Conservation (phyloP, 2,888 invertebrate species). For the Amitus sp. region DNA sequence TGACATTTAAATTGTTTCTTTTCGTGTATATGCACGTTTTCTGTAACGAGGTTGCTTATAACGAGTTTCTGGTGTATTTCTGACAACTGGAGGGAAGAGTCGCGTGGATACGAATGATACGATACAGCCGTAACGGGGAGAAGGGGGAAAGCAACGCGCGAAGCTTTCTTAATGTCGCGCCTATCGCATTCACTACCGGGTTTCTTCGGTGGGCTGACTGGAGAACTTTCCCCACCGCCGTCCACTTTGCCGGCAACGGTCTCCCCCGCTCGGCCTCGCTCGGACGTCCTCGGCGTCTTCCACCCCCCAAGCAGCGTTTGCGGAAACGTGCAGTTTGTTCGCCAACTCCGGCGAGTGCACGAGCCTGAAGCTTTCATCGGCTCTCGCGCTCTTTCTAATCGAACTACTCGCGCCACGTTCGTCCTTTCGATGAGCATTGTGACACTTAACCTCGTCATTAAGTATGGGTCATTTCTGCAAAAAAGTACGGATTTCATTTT, state of each 20-base stretch:
- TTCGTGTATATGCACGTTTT: no score
- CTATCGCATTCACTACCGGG: constrained; percentile 5
- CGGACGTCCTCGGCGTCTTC: constrained; percentile 24
- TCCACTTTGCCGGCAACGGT: constrained; percentile 9
- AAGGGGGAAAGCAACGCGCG: constrained; percentile 8
- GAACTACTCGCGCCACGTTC: neutral
- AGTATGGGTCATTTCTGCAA: neutral
- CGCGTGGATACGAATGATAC: no score
- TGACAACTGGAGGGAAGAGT: no score
- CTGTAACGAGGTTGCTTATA: no score
- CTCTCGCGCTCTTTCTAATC: neutral
- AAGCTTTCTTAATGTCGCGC: constrained; percentile 8
- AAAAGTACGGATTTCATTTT: neutral
- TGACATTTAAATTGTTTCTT: no score
- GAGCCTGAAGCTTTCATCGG: constrained; percentile 7
- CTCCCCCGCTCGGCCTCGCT: constrained; percentile 21
- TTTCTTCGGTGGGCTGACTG: constrained; percentile 1
- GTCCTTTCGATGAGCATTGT: neutral
- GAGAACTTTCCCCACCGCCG: constrained; percentile 15
- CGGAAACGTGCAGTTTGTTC: constrained; percentile 33
- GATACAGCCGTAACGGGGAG: constrained; percentile 26
- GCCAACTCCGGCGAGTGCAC: constrained; percentile 33
- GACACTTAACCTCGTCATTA: neutral
- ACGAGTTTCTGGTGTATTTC: no score
- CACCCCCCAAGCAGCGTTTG: constrained; percentile 18